Percentiles rank a stretch among this genome's conserved stretches.
phyloP scores from a whole-genome alignment of 2,888 invertebrate genomes.

The Eupithecia pulchellata region DNA sequence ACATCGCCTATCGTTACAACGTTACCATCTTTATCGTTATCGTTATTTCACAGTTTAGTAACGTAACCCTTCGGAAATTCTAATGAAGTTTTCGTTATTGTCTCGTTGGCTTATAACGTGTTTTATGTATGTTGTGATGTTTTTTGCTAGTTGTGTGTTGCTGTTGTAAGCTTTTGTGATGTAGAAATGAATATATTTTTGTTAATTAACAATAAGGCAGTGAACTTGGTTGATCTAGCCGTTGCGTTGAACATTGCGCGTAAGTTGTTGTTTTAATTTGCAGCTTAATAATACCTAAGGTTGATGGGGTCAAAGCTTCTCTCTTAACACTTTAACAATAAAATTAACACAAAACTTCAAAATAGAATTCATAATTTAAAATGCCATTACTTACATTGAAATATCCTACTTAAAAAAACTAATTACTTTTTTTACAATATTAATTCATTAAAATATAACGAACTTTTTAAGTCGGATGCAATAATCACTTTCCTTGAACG shows the following conservation, averaged over 20 bases:
- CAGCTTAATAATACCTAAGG: neutral
- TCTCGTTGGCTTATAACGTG: constrained; percentile 25
- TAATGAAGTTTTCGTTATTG: neutral
- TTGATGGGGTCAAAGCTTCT: neutral
- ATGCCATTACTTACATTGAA: neutral
- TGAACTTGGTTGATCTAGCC: neutral
- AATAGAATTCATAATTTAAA: neutral
- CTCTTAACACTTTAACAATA: constrained; percentile 3
- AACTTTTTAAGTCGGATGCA: constrained; percentile 10
- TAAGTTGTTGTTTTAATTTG: constrained; percentile 5
- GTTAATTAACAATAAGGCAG: neutral
- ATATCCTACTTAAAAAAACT: neutral
- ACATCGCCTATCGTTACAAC: constrained; percentile 32
- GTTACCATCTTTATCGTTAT: constrained; percentile 2
- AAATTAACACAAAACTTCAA: neutral
- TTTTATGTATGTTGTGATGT: constrained; percentile 42
- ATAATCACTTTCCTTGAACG: constrained; percentile 73
- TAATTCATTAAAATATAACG: neutral
- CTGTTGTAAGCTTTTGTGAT: constrained; percentile 27
- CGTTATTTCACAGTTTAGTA: neutral
- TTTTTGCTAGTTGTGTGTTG: constrained; percentile 40
- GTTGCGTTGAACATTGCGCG: neutral
- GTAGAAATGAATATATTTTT: constrained; percentile 24
- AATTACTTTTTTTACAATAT: no score
- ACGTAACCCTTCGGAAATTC: neutral